A percentile compares a stretch with the other conserved stretches of the same genome.
These are phyloP conservation scores for Campodea augens DNA, from an alignment of 1,140 invertebrate species.

Conservation along the genomic window DNA sequence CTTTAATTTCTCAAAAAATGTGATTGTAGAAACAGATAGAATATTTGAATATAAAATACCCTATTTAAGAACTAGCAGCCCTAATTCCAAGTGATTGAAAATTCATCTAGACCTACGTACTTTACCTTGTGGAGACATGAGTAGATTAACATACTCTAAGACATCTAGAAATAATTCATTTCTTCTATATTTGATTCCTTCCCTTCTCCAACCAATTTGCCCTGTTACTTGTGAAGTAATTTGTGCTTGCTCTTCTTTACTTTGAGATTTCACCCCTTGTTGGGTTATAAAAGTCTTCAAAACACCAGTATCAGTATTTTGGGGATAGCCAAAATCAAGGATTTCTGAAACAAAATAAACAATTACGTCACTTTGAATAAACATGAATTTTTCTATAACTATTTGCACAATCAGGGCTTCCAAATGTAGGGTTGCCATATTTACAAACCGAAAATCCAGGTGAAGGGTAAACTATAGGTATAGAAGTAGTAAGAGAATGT, in stretches of 20 bases:
- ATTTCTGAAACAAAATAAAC: conserved; percentile 54
- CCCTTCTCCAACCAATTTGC: conserved; percentile 98
- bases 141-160: conserved; percentile 93
- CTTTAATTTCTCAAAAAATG: too few species aligned
- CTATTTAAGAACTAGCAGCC: too few species aligned
- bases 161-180: conserved; percentile 99
- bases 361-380: too few species aligned
- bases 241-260: conserved; percentile 97
- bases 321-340: conserved; percentile 98
- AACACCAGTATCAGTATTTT: conserved; percentile 98
- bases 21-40: too few species aligned
- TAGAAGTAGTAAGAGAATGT: too few species aligned
- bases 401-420: conserved; percentile 5
- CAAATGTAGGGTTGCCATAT: too few species aligned
- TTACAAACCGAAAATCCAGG: too few species aligned
- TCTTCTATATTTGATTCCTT: conserved; percentile 96
- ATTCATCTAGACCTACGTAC: too few species aligned
- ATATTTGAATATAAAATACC: too few species aligned
- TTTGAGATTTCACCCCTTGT: conserved; percentile 95
- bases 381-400: not conserved
- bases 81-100: too few species aligned
- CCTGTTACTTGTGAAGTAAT: conserved; percentile 99
- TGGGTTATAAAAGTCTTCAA: conserved; percentile 99
- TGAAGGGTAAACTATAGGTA: too few species aligned
- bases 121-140: conserved; percentile 96